Conservation (phyloP, 2,113 vertebrate species). For the Rhinichthys klamathensis region DNA sequence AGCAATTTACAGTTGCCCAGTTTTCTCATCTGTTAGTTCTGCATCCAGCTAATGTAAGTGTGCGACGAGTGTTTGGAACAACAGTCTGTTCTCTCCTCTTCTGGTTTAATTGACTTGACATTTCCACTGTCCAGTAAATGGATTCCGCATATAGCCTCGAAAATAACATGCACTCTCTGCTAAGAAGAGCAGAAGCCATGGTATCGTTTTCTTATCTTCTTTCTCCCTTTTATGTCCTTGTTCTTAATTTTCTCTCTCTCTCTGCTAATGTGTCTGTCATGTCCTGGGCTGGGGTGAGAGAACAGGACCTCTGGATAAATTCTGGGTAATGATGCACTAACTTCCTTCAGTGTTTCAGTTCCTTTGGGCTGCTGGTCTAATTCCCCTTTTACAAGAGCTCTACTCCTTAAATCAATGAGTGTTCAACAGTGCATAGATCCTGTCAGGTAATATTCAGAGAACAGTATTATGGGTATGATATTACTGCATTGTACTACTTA, state of each 20-base stretch:
- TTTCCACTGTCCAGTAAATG: not conserved
- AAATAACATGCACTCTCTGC: not conserved
- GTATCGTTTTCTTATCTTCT: not conserved
- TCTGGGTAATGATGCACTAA: constrained; percentile 22
- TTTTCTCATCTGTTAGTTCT: not conserved
- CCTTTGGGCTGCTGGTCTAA: not conserved
- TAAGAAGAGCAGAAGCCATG: not conserved
- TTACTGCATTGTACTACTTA: not conserved
- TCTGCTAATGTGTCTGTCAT: not conserved
- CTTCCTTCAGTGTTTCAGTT: constrained; percentile 6
- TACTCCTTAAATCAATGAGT: constrained; percentile 15
- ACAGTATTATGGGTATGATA: not conserved
- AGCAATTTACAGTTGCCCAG: not conserved
- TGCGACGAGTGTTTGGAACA: not conserved
- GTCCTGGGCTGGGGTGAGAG: constrained; percentile 13
- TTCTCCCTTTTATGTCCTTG: not conserved
- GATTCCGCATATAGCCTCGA: not conserved
- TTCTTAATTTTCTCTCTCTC: not conserved
- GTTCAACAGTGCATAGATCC: constrained; percentile 1
- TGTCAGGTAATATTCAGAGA: not conserved
- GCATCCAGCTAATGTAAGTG: not conserved
- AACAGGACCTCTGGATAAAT: constrained; percentile 11
- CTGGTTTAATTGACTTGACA: not conserved
- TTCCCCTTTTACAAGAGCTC: constrained; percentile 3
- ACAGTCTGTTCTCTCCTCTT: not conserved